Evolutionary conservation across 1,140 invertebrate species (phyloP).

Genomic region (Hydropsyche tenuis): DNA sequence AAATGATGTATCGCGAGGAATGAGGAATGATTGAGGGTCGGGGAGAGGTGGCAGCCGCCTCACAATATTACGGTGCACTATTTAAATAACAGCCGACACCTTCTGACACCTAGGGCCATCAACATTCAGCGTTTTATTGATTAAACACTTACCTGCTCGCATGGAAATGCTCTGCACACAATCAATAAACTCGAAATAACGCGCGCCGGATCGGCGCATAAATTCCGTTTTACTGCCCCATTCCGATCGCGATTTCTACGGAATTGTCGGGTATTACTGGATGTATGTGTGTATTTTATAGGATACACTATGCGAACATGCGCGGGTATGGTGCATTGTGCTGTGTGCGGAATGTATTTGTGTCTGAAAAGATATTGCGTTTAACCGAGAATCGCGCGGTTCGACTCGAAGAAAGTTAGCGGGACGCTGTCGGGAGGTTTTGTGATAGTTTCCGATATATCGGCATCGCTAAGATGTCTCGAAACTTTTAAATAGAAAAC

Average conservation of each 20-base stretch:
- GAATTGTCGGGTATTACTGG: no score
- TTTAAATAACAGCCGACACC: conserved; percentile 41
- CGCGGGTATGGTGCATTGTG: no score
- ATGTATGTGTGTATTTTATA: no score
- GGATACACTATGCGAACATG: no score
- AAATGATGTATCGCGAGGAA: conserved; percentile 46
- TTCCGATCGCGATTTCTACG: not conserved
- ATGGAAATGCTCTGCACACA: conserved; percentile 19
- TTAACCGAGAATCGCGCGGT: conserved; percentile 5
- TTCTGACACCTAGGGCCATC: conserved; percentile 34
- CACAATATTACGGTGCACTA: conserved; percentile 37
- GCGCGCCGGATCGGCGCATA: not conserved
- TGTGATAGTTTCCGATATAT: conserved; percentile 20
- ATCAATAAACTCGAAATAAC: not conserved
- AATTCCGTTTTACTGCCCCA: conserved; percentile 4
- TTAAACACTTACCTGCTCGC: conserved; percentile 38
- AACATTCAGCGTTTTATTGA: conserved; percentile 34
- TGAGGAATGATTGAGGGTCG: conserved; percentile 30
- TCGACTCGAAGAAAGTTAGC: conserved; percentile 10
- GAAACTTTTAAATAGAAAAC: conserved; percentile 18
- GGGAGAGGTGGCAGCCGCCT: conserved; percentile 23
- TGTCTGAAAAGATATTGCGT: conserved; percentile 10
- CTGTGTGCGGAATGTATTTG: not conserved
- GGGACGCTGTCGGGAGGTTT: conserved; percentile 7
- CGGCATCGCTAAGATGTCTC: conserved; percentile 19